Conservation (phyloP, 2,888 invertebrate species). For the Drosophila cognata region DNA sequence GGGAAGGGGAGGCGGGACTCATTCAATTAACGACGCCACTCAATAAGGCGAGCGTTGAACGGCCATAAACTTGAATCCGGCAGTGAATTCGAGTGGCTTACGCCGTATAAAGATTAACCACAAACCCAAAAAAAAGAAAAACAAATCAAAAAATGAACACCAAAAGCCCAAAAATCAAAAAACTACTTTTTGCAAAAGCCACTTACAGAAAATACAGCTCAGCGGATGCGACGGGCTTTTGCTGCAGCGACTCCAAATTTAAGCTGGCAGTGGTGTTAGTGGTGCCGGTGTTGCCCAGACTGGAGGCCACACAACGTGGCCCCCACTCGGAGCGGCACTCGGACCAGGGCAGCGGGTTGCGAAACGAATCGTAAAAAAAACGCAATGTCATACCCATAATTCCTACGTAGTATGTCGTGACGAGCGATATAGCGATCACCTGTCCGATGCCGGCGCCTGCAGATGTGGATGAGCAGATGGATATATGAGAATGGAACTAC, state of each 20-base stretch:
- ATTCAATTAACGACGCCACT: slow-evolving; percentile 66
- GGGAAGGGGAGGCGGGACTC: slow-evolving; percentile 33
- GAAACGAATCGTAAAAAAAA: slow-evolving; percentile 88
- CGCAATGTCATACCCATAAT: slow-evolving; percentile 88
- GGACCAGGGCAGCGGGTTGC: slow-evolving; percentile 88
- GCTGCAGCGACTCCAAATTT: slow-evolving; percentile 29
- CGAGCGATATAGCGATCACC: slow-evolving; percentile 86
- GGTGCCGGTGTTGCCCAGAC: slow-evolving; percentile 60
- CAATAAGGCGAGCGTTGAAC: slow-evolving; percentile 70
- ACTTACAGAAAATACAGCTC: slow-evolving; percentile 86
- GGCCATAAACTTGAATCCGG: slow-evolving; percentile 69
- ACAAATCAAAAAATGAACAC: slow-evolving; percentile 22
- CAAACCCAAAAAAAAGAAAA: slow-evolving; percentile 14
- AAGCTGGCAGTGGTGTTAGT: slow-evolving; percentile 14
- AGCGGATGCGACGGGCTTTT: slow-evolving; percentile 80
- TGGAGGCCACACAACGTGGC: slow-evolving; percentile 84
- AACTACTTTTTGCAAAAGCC: slow-evolving; percentile 30
- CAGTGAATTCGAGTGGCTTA: slow-evolving; percentile 26
- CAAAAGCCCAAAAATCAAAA: slow-evolving; percentile 15
- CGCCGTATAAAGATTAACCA: slow-evolving; percentile 60
- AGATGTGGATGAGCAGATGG: slow-evolving; percentile 9
- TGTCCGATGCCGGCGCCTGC: slow-evolving; percentile 87
- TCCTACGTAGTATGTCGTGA: slow-evolving; percentile 89
- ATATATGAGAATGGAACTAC: slow-evolving; percentile 10
- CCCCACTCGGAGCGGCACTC: slow-evolving; percentile 87